Evolutionary conservation across 2,113 vertebrate genomes (phyloP).

Genomic region (Vicugna pacos): DNA sequence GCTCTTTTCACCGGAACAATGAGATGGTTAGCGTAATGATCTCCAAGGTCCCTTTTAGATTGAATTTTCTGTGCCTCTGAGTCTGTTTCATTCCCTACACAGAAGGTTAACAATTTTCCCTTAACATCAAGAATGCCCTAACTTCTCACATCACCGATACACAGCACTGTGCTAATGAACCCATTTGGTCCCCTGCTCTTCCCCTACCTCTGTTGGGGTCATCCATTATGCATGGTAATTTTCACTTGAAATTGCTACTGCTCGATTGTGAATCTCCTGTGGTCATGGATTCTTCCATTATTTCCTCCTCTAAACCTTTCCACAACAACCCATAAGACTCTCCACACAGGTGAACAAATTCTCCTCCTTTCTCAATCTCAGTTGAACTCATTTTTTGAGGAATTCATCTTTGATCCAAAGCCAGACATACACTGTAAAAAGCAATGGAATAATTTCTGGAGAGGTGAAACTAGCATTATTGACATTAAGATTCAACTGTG

Average conservation of each 20-base stretch:
- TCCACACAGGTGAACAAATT: not conserved
- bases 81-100: not conserved
- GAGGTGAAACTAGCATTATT: not conserved
- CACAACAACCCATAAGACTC: not conserved
- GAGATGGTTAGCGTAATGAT: not conserved
- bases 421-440: not conserved
- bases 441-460: not conserved
- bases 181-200: accelerated
- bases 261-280: too few species aligned
- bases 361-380: not conserved
- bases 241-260: not conserved
- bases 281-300: not conserved
- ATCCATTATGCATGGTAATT: not conserved
- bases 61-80: not conserved
- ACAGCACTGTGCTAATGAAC: too few species aligned
- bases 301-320: not conserved
- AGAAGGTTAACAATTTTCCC: not conserved
- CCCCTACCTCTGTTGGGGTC: not conserved
- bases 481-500: not conserved
- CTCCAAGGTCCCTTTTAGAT: not conserved
- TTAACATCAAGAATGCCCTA: not conserved
- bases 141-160: not conserved
- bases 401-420: not conserved
- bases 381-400: not conserved
- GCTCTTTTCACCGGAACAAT: not conserved